Evolutionary conservation across 2,888 invertebrate genomes (phyloP).

Genomic region (Neria commutata): DNA sequence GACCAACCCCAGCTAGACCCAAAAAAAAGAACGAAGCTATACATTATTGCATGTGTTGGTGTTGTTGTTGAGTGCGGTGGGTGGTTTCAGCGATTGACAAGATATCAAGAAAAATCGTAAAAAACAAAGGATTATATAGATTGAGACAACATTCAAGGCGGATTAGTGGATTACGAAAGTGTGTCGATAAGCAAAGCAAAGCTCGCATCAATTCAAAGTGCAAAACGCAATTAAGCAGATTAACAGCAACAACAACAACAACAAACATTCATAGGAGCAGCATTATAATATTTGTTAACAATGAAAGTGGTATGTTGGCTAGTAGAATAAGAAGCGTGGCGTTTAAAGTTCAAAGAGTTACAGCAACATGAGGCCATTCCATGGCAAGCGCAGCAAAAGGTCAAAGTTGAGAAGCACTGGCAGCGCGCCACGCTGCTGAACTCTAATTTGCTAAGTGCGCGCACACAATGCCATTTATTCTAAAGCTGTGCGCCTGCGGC

Average conservation of each 20-base stretch:
- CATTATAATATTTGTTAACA: conserved; percentile 32
- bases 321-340: not conserved
- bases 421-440: no score
- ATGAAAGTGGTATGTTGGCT: conserved; percentile 49
- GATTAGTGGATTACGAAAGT: not conserved
- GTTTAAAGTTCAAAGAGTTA: no score
- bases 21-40: conserved; percentile 34
- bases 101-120: not conserved
- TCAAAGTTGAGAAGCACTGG: conserved; percentile 39
- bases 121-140: not conserved
- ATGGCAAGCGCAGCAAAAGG: conserved; percentile 32
- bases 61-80: not conserved
- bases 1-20: conserved; percentile 30
- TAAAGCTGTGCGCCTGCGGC: no score
- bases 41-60: conserved; percentile 39
- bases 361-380: conserved; percentile 6
- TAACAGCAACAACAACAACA: conserved; percentile 21
- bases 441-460: no score
- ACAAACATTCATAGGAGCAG: conserved; percentile 13
- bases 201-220: no score
- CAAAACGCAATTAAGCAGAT: no score
- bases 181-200: no score
- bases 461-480: no score
- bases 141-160: not conserved
- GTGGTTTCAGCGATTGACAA: no score